Evolutionary conservation across 2,888 invertebrate species (phyloP), one percentile per base, ranked within the genome.

Genomic region (Acanthopleura granulata): DNA sequence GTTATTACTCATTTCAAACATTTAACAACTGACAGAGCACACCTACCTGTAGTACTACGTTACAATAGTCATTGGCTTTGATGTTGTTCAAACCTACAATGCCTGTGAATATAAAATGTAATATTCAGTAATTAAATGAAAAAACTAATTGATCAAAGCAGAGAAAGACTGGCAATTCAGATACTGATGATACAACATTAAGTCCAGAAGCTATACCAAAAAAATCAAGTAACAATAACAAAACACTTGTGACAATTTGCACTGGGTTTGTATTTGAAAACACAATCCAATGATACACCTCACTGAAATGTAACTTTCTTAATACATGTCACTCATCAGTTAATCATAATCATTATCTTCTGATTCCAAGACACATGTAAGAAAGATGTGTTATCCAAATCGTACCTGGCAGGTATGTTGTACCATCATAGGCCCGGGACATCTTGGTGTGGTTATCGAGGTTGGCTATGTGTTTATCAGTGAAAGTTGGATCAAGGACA

Each of bases 21-120:
- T n/a, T 3, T 57, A 15, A 72, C 16, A 0, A n/a, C 49, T 12
- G 22, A 62, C 25, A 27, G 18, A 12, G 15, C 72, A 30, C 18
- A 77, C 87, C 91, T 91, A 96, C 96, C 93, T 97, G 97, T 75
- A 99, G 92, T 75, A 99, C 96, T 72, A 99, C 99, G 92, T 99
- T 99, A 90, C 99, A 99, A 89, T 99, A 99, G 91, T 99, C 99
- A 91, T 99, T 99, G 4, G 98, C 98, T 92, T 99, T 99, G 84
- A 99, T 99, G 90, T 99, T 99, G 89, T 99, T 99, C 72, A 99
- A 92, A 0, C 98, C 98, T 27, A 99, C 98, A 86, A 99, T 97
- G 72, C 93, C 91, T 90, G 81, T 6, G 79, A 81, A 62, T 40
- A 40, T 40, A 40, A 40, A 40, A 40, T 40, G 40, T 9, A 9